Conservation (phyloP, 2,113 vertebrate genomes). For the Stercorarius parasiticus region DNA sequence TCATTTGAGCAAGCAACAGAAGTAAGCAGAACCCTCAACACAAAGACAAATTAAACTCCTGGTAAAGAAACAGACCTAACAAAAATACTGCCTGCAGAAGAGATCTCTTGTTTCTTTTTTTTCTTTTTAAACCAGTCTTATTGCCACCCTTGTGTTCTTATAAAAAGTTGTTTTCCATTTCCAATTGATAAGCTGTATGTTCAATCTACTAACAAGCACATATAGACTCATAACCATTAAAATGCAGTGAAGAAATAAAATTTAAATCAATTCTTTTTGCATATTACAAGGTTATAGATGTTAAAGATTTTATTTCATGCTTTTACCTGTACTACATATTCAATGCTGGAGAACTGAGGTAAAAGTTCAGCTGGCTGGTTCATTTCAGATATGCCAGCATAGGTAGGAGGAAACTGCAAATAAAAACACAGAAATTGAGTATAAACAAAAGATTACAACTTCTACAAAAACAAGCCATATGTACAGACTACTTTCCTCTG, state of each 20-base stretch:
- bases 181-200: neutral
- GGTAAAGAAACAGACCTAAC: neutral
- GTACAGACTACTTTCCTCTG: neutral
- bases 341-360: slow-evolving; percentile 97
- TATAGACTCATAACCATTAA: neutral
- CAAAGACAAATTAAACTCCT: neutral
- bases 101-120: neutral
- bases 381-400: slow-evolving; percentile 95
- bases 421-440: neutral
- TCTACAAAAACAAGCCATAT: neutral
- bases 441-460: neutral
- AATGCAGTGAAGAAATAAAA: neutral
- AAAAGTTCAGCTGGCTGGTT: slow-evolving; percentile 97
- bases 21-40: neutral
- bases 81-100: neutral
- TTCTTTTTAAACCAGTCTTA: neutral
- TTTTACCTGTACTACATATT: slow-evolving; percentile 97
- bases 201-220: neutral
- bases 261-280: neutral
- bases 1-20: neutral
- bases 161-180: neutral
- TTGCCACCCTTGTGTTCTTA: neutral
- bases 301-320: neutral
- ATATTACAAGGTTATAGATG: neutral
- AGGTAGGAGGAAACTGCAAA: slow-evolving; percentile 93